Percentiles rank a stretch among this genome's conserved stretches.
These are phyloP conservation scores for Tringa solitaria DNA, from an alignment of 2,113 vertebrate species.

Conservation along the genomic window DNA sequence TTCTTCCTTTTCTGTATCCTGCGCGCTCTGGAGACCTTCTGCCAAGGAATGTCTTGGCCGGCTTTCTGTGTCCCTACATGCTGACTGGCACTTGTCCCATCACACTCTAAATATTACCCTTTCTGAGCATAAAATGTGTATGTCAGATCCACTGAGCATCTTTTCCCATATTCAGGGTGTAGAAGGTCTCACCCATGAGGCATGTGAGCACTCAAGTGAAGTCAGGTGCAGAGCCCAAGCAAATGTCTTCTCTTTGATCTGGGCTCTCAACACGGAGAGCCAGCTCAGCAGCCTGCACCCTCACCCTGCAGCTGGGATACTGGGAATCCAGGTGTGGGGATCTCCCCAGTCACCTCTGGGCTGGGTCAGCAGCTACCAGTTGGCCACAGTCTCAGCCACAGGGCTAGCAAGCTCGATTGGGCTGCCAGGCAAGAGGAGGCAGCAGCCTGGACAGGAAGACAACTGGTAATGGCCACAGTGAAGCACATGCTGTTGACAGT, in stretches of 20 bases:
- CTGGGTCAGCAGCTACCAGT: neutral
- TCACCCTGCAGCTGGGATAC: neutral
- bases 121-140: neutral
- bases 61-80: neutral
- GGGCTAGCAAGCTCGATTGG: neutral
- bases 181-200: neutral
- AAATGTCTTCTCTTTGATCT: neutral
- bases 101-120: neutral
- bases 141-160: neutral
- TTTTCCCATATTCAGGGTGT: neutral
- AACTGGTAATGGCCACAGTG: neutral
- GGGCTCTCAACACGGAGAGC: neutral
- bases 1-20: neutral
- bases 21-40: neutral
- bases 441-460: neutral
- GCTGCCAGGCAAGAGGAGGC: neutral
- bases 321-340: neutral
- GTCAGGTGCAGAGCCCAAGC: neutral
- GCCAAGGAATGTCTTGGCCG: neutral
- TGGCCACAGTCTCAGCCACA: rapidly evolving
- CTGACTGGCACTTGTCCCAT: neutral
- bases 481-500: neutral
- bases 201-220: neutral
- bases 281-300: neutral
- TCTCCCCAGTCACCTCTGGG: neutral